A percentile compares a stretch with the other conserved stretches of the same genome.
These are phyloP conservation scores for Montipora efflorescens DNA, from an alignment of 64 coral and sea anemone species.

Conservation along the genomic window DNA sequence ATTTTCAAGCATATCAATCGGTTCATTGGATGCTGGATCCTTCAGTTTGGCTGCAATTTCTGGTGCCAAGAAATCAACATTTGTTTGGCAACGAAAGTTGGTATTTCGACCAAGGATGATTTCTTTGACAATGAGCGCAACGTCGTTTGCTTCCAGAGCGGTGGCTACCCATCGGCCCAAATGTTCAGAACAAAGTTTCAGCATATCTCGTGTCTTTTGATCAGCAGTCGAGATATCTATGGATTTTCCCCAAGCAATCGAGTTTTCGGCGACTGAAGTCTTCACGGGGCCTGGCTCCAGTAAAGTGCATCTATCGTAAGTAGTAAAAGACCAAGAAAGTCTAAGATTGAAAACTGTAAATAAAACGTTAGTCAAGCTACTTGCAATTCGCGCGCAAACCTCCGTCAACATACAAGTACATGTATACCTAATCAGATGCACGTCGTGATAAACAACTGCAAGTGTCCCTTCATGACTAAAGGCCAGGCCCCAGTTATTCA, in stretches of 20 bases:
- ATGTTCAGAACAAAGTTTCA: background rate
- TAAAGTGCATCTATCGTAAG: background rate
- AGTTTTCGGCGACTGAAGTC: conserved; percentile 31
- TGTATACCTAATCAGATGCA: too few relatives aligned
- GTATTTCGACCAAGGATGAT: background rate
- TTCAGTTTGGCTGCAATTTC: background rate
- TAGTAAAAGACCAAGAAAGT: background rate
- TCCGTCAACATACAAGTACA: too few relatives aligned
- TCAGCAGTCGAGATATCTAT: conserved; percentile 43
- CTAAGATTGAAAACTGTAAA: too few relatives aligned
- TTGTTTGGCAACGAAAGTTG: conserved; percentile 1
- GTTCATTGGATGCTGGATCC: background rate
- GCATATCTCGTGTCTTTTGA: conserved; percentile 24
- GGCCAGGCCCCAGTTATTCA: too few relatives aligned
- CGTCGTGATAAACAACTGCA: too few relatives aligned
- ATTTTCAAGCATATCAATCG: background rate
- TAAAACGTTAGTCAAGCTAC: too few relatives aligned
- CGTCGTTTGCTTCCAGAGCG: background rate
- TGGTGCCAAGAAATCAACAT: background rate
- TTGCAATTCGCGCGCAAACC: too few relatives aligned
- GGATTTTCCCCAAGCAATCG: conserved; percentile 15
- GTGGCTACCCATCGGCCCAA: background rate
- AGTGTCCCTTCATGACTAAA: too few relatives aligned
- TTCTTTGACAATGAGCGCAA: background rate
- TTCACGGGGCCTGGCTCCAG: conserved; percentile 64